These are phyloP conservation scores for Ondatra zibethicus DNA, from an alignment of 2,113 vertebrate genomes.

Conservation along the genomic window DNA sequence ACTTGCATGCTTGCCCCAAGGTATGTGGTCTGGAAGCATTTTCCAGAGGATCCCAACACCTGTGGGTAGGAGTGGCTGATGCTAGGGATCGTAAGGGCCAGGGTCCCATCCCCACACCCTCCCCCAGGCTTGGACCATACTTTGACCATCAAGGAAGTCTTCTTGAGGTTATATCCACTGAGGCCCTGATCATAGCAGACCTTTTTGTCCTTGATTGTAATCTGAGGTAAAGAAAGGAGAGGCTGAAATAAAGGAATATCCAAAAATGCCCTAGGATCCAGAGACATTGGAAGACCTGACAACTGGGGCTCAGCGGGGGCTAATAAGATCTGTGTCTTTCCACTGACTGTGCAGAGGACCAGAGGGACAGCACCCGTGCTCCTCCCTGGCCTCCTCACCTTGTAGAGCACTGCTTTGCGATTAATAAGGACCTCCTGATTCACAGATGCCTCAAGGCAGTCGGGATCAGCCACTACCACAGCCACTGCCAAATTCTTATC, in stretches of 20 bases:
- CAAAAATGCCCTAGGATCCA: background rate
- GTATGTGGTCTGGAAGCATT: constrained; percentile 60
- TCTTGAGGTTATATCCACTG: constrained; percentile 68
- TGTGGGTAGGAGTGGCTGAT: background rate
- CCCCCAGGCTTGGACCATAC: constrained; percentile 5
- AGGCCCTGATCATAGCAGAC: constrained; percentile 66
- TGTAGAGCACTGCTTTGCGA: constrained; percentile 46
- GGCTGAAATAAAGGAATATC: background rate
- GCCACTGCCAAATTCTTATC: constrained; percentile 15
- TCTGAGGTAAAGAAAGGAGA: constrained; percentile 1
- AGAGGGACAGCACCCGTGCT: background rate
- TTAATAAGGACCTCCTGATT: background rate
- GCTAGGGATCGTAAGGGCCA: too few relatives aligned
- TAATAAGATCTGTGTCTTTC: background rate
- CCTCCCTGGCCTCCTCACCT: constrained; percentile 58
- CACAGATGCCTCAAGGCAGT: background rate
- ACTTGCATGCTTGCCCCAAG: constrained; percentile 36
- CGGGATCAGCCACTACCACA: background rate
- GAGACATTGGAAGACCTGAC: background rate
- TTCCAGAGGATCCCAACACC: constrained; percentile 49
- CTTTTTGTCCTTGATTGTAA: constrained; percentile 47
- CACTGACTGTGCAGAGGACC: background rate
- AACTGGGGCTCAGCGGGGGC: too few relatives aligned
- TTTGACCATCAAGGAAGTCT: constrained; percentile 62
- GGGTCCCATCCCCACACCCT: background rate